Evolutionary conservation across 2,113 vertebrate species (phyloP).

Genomic region (Mirza zaza): DNA sequence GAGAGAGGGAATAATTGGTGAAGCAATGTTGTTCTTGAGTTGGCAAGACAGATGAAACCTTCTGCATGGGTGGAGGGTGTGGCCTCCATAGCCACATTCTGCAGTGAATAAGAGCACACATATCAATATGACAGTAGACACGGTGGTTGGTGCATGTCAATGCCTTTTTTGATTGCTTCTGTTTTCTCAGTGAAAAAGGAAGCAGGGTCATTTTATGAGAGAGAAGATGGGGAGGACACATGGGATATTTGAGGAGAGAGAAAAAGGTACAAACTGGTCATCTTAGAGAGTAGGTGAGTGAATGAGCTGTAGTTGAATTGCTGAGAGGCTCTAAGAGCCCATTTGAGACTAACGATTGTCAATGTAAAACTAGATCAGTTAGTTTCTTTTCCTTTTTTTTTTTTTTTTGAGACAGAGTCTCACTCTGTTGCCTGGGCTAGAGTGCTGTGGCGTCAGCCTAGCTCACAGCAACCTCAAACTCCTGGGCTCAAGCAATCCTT

Average conservation of each 20-base stretch:
- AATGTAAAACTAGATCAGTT: neutral
- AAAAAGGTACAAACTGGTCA: neutral
- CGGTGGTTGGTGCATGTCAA: neutral
- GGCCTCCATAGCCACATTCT: neutral
- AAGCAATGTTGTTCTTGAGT: neutral
- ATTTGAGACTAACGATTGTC: neutral
- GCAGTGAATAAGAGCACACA: neutral
- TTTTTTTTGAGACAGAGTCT: too few species aligned
- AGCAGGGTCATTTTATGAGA: neutral
- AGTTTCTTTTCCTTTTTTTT: too few species aligned
- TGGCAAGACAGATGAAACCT: neutral
- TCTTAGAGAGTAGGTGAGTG: neutral
- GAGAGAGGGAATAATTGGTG: neutral
- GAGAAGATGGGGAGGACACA: neutral
- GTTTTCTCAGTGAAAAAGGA: constrained; percentile 7
- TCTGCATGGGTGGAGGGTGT: neutral
- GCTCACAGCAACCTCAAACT: too few species aligned
- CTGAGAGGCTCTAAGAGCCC: neutral
- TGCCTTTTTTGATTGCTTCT: neutral
- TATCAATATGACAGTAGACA: fast-evolving
- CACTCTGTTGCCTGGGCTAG: too few species aligned
- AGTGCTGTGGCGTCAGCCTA: too few species aligned
- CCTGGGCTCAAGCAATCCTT: too few species aligned
- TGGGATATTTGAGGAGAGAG: neutral
- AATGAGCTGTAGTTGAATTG: neutral